A percentile compares a stretch with the other conserved stretches of the same genome.
These are phyloP conservation scores for Lasioglossum marginatum DNA, from an alignment of 2,888 invertebrate species.

Conservation along the genomic window DNA sequence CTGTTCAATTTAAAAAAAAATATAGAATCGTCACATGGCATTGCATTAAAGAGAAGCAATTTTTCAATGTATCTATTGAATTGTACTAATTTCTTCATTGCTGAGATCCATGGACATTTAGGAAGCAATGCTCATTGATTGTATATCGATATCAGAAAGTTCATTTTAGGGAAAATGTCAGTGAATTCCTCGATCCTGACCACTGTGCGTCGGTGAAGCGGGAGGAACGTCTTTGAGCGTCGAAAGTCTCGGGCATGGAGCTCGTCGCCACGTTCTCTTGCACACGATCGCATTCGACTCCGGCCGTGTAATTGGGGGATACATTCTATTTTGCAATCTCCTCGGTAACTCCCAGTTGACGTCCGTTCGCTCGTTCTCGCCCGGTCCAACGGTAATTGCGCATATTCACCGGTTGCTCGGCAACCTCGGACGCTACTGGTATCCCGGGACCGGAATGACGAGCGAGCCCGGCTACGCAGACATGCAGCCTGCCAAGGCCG, in stretches of 20 bases:
- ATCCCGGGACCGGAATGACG: constrained; percentile 51
- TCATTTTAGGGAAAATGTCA: too few relatives aligned
- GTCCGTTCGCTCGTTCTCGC: constrained; percentile 57
- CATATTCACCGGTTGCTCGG: constrained; percentile 69
- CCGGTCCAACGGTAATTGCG: constrained; percentile 58
- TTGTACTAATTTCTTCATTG: too few relatives aligned
- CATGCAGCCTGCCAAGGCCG: constrained; percentile 20
- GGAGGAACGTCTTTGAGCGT: background rate
- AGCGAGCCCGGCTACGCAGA: constrained; percentile 20
- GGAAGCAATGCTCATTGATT: too few relatives aligned
- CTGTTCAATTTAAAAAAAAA: too few relatives aligned
- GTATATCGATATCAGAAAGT: too few relatives aligned
- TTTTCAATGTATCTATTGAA: too few relatives aligned
- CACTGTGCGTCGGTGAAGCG: background rate
- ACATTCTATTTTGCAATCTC: constrained; percentile 59
- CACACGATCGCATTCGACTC: constrained; percentile 51
- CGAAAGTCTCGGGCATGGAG: background rate
- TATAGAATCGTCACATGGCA: too few relatives aligned
- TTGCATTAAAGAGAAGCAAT: too few relatives aligned
- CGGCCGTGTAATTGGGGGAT: constrained; percentile 53
- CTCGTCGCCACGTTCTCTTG: background rate
- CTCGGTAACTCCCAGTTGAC: constrained; percentile 51
- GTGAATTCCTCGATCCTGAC: too few relatives aligned
- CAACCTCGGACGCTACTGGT: constrained; percentile 64
- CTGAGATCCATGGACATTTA: too few relatives aligned